A percentile compares a stretch with the other conserved stretches of the same genome.
Evolutionary conservation across 2,797 vertebrate genomes (phyloP).

Genomic region (Cirrhinus molitorella): DNA sequence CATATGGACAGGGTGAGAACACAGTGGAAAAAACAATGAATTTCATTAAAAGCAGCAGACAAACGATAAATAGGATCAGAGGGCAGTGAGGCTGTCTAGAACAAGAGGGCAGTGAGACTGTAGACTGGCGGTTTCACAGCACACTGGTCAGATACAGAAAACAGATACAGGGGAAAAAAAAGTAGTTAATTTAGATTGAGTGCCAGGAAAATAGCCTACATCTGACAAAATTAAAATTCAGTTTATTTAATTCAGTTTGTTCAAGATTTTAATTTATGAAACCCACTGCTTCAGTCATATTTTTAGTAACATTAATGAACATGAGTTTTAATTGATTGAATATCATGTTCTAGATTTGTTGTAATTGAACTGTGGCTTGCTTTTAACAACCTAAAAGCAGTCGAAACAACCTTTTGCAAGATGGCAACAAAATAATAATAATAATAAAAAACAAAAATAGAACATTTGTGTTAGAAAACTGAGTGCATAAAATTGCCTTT

Average conservation of each 20-base stretch:
- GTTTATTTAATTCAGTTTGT: neutral
- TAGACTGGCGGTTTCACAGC: slow-evolving; percentile 29
- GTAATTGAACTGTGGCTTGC: neutral
- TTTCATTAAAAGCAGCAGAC: slow-evolving; percentile 45
- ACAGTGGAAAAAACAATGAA: slow-evolving; percentile 37
- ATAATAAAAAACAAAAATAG: slow-evolving; percentile 51
- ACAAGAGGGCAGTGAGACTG: slow-evolving; percentile 40
- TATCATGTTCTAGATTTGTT: neutral
- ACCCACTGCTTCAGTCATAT: slow-evolving; percentile 13
- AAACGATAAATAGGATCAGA: slow-evolving; percentile 33
- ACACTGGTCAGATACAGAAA: slow-evolving; percentile 51
- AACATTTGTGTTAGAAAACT: slow-evolving; percentile 72
- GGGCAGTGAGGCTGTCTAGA: slow-evolving; percentile 31
- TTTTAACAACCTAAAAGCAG: slow-evolving; percentile 40
- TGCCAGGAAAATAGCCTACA: neutral
- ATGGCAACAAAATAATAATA: slow-evolving; percentile 58
- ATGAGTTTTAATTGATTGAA: neutral
- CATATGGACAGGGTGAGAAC: slow-evolving; percentile 26
- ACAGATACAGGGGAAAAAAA: neutral
- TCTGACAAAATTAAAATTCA: neutral
- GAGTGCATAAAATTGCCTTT: slow-evolving; percentile 61
- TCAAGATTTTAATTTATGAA: neutral
- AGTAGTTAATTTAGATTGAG: neutral
- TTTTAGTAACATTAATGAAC: slow-evolving; percentile 6
- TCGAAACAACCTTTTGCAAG: slow-evolving; percentile 26